Evolutionary conservation across 2,797 vertebrate genomes (phyloP), one percentile per base, ranked within the genome.

Genomic region (Anolis apletophallus): DNA sequence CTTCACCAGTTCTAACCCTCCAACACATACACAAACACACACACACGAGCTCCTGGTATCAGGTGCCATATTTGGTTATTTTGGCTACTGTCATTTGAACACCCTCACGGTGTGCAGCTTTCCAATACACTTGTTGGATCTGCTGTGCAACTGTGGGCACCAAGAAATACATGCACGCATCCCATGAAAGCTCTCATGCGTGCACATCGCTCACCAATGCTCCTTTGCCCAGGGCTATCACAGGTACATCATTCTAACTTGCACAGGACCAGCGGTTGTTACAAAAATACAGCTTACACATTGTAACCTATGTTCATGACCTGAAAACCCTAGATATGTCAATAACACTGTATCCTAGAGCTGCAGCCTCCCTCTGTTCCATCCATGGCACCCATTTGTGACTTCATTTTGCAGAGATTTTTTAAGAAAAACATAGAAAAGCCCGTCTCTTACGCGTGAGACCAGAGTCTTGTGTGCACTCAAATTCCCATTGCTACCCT

Each of bases 401-500:
- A 78, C 67, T 69, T 54, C 80, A 3, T 69, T 73, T 54, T 61
- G n/a, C 77, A 74, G 69, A 40, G 64, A 32, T 74, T 73, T 50
- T 46, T 57, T 68, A 67, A 26, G 29, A 59, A 61, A 75, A 67
- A 14, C 26, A 12, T 21, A 23, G 46, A 40, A 80, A 12, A 54
- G 72, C 71, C 72, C 29, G 19, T 83, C 52, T 7, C 55, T 79
- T 64, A 50, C 13, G 32, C 36, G 68, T 36, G 17, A 87, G 86
- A 46, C 81, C 54, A 59, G 55, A 46, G 52, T 11, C 21, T 54
- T 40, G 29, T 13, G 17, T 9, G 46, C 40, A 17, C 72, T 59
- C 64, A 2, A 29, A 64, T 68, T 29, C 81, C 74, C 46, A 10
- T 79, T 40, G 75, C 86, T 80, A 87, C 19, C 69, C 75, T 78